A percentile compares a stretch with the other conserved stretches of the same genome.
Evolutionary conservation across 64 coral and sea anemone species (phyloP).

Genomic region (Pocillopora verrucosa): DNA sequence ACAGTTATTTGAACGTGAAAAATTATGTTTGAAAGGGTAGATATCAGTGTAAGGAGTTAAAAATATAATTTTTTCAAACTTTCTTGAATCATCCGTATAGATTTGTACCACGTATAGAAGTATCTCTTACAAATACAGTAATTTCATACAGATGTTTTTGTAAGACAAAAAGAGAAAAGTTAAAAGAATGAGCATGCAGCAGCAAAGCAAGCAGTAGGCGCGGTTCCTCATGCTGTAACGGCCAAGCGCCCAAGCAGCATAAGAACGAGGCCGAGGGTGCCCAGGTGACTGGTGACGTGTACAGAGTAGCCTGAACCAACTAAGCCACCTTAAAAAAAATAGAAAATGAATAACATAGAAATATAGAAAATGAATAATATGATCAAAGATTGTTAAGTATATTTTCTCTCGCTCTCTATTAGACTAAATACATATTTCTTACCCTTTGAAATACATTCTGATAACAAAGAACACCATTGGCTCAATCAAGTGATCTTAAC

Average conservation of each 20-base stretch:
- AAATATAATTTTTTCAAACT: too few relatives aligned
- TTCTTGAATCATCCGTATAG: too few relatives aligned
- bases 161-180: neutral
- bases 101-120: too few relatives aligned
- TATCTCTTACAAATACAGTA: neutral
- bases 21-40: too few relatives aligned
- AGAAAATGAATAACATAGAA: neutral
- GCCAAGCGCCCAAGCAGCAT: neutral
- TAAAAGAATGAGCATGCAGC: neutral
- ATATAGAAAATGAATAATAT: neutral
- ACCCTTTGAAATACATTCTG: too few relatives aligned
- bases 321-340: neutral
- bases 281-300: neutral
- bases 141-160: neutral
- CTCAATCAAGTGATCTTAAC: too few relatives aligned
- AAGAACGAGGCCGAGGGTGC: neutral
- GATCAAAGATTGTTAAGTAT: neutral
- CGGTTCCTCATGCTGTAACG: neutral
- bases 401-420: too few relatives aligned
- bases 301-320: neutral
- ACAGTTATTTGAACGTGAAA: too few relatives aligned
- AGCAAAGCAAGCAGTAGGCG: constrained; percentile 3
- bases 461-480: too few relatives aligned
- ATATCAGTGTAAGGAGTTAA: too few relatives aligned
- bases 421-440: too few relatives aligned